Evolutionary conservation across 2,113 vertebrate genomes (phyloP), one percentile per base, ranked within the genome.

Genomic region (Maccullochella peelii): DNA sequence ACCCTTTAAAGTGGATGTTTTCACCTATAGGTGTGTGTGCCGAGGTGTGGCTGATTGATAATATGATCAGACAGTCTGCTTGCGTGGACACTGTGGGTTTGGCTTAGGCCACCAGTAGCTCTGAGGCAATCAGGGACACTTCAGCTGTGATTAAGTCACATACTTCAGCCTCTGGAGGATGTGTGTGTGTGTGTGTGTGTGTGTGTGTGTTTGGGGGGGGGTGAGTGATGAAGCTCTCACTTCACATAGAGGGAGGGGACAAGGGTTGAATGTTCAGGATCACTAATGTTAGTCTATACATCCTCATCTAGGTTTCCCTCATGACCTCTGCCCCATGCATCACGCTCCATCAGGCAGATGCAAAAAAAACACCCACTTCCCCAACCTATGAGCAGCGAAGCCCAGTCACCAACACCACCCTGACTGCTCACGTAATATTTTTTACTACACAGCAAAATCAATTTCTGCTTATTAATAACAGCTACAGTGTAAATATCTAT

Each of bases 391-490:
- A 54, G 67, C 77, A 58, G 62, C 54, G 12, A 49, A 42, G 65
- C 87, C 59, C 68, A 8, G 47, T 73, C 79, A 76, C 82, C 69
- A 30, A 57, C 82, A 47, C 73, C 55, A 49, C 40, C 73, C 72
- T 40, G 52, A 62, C 69, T 68, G 69, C 77, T 85, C 76, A 77
- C 86, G 83, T 90, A 94, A 96, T 95, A 94, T 95, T 96, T 47
- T 85, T 96, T 92, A 96, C 93, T 89, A 94, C 93, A 92, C 74
- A 0, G 86, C 88, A 90, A 87, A 97, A 97, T 97, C 96, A 95
- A 96, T 97, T 93, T 92, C 76, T 89, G 91, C 93, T 96, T 96
- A 96, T 97, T 94, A 92, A 97, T 96, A 95, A 95, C 94, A 96
- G 95, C 95, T 94, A 95, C 89, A 88, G 91, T 95, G 94, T 97